Conservation (phyloP, 2,888 invertebrate species). For the Rugalucina vietnamica region DNA sequence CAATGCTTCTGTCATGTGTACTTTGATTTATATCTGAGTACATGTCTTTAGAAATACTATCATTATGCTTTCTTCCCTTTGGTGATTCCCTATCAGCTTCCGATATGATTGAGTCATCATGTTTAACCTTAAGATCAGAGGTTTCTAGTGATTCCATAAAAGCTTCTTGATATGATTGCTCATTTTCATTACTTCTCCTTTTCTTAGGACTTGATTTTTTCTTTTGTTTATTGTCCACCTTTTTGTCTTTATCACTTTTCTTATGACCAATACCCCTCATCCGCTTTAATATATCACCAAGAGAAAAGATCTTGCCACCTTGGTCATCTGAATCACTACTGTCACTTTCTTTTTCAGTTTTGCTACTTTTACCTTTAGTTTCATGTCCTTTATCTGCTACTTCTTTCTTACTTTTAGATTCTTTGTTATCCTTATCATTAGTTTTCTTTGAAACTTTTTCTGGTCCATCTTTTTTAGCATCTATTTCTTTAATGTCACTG, state of each 20-base stretch:
- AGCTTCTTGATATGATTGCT: slow-evolving; percentile 39
- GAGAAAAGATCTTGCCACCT: not conserved
- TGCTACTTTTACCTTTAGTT: no score
- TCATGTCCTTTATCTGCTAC: not conserved
- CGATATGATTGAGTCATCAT: slow-evolving; percentile 34
- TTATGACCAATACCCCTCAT: not conserved
- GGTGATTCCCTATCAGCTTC: slow-evolving; percentile 26
- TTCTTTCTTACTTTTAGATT: not conserved
- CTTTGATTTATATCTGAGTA: not conserved
- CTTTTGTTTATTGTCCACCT: not conserved
- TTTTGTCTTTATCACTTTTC: not conserved
- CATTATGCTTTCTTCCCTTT: not conserved
- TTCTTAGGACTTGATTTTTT: not conserved
- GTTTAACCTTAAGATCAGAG: slow-evolving; percentile 44
- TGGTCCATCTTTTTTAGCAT: no score
- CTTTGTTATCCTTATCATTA: not conserved
- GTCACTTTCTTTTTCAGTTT: not conserved
- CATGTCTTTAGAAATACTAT: not conserved
- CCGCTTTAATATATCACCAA: not conserved
- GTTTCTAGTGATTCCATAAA: slow-evolving; percentile 55
- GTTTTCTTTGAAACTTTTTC: not conserved
- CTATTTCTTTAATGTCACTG: not conserved
- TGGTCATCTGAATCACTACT: not conserved
- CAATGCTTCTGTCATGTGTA: not conserved
- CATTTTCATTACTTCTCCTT: slow-evolving; percentile 20